A percentile compares a stretch with the other conserved stretches of the same genome.
Evolutionary conservation across 1,140 invertebrate species (phyloP).

Genomic region (Drosophila ohnishii): DNA sequence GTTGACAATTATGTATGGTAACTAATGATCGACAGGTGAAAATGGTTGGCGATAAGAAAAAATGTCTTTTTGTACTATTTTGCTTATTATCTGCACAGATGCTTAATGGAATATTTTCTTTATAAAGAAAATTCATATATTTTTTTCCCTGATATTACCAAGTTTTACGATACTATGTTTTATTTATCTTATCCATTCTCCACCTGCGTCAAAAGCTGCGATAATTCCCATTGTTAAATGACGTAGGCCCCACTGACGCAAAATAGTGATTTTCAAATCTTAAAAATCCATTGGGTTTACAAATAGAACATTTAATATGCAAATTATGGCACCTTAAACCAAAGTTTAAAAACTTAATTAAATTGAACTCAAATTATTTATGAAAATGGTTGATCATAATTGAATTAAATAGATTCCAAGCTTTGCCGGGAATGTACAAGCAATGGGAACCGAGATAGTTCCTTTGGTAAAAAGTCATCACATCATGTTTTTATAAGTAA

Average conservation of each 20-base stretch:
- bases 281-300: not conserved
- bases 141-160: not conserved
- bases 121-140: slow-evolving; percentile 1
- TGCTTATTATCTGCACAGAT: slow-evolving; percentile 5
- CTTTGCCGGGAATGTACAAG: not conserved
- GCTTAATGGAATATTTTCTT: slow-evolving; percentile 14
- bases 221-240: slow-evolving; percentile 12
- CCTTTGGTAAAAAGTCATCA: not conserved
- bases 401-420: not conserved
- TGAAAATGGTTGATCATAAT: not conserved
- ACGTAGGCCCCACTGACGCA: slow-evolving; percentile 9
- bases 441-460: not conserved
- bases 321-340: not conserved
- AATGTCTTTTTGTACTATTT: not conserved
- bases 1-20: slow-evolving; percentile 15
- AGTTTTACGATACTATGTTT: slow-evolving; percentile 8
- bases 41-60: slow-evolving; percentile 11
- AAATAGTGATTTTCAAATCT: not conserved
- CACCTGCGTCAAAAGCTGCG: slow-evolving; percentile 24
- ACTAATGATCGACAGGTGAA: slow-evolving; percentile 5
- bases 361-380: not conserved
- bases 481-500: not conserved
- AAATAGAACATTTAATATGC: not conserved
- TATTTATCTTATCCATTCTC: slow-evolving; percentile 28
- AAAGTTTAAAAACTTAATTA: not conserved